Evolutionary conservation across 1,140 invertebrate species (phyloP), one percentile per base, ranked within the genome.

Genomic region (Leptestheria dahalacensis): DNA sequence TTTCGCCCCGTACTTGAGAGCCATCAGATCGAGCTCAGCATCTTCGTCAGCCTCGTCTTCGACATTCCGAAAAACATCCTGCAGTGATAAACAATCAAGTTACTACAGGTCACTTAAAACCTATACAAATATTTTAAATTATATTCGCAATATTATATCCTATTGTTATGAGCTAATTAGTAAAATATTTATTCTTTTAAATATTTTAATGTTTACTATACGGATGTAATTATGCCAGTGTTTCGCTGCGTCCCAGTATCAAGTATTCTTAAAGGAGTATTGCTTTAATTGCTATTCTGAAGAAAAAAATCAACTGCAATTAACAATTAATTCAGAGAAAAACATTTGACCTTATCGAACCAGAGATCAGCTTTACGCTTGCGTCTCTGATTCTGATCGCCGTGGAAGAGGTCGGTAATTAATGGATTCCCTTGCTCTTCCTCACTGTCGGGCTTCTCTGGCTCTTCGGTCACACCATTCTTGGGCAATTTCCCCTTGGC

Each of bases 341-440:
- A n/a, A n/a, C n/a, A n/a, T n/a, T n/a, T n/a, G n/a, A 78, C 78
- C 70, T 90, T 89, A 66, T 89, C 82, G 70, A 94, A 95, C 90
- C 91, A 96, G 11, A 87, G 71, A 63, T 89, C 78, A 0, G 88
- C 86, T 71, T 88, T 89, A 60, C 83, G 79, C 48, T 82, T 73
- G 46, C 80, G 77, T 66, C 82, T 85, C 0, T 81, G 78, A 49
- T 82, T 78, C 64, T 82, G 82, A 58, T 86, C 81, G 20, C 83
- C 78, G 57, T 79, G 73, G 68, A 92, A 89, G 29, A 93, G 73
- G 68, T 91, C 88, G 15, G 88, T 89, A 10, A 95, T 75, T 0
- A 95, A 70, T 3, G 91, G 91, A 79, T 94, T 84, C 28, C 77
- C 72, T 15, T 70, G 65, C 29, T 62, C 63, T 24, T 49, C 61